These are phyloP conservation scores for Matsumyia berberina DNA, from an alignment of 2,888 invertebrate genomes.

Conservation along the genomic window DNA sequence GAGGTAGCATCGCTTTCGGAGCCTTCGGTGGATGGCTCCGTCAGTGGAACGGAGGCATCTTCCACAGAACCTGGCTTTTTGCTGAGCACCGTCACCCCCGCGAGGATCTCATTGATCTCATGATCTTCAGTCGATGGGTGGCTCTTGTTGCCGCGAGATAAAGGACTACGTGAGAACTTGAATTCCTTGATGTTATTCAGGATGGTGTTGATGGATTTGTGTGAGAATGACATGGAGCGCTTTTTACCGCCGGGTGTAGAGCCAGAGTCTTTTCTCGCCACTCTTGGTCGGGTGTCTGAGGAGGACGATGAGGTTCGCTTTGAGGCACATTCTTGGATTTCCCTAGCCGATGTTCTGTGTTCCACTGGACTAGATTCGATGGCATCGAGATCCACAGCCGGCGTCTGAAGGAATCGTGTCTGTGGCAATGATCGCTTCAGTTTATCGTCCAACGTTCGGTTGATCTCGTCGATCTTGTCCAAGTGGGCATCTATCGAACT, in stretches of 20 bases:
- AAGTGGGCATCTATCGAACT: conserved; percentile 83
- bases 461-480: conserved; percentile 83
- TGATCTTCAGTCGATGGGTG: conserved; percentile 77
- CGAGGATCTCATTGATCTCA: conserved; percentile 70
- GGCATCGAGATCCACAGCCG: conserved; percentile 79
- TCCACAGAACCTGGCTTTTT: conserved; percentile 49
- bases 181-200: conserved; percentile 82
- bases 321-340: conserved; percentile 76
- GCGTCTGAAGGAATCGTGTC: conserved; percentile 58
- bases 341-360: conserved; percentile 58
- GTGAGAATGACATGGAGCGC: conserved; percentile 83
- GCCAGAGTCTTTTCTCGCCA: conserved; percentile 67
- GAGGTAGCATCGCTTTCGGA: conserved; percentile 71
- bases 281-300: conserved; percentile 80
- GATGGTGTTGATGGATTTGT: conserved; percentile 82
- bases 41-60: conserved; percentile 18
- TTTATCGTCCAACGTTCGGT: conserved; percentile 82
- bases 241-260: conserved; percentile 78
- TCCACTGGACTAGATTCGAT: conserved; percentile 79
- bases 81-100: conserved; percentile 63
- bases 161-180: conserved; percentile 81
- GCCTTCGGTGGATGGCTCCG: conserved; percentile 58
- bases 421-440: conserved; percentile 80
- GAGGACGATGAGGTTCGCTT: conserved; percentile 82
- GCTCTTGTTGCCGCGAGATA: conserved; percentile 78